Evolutionary conservation across 2,888 invertebrate species (phyloP).

Genomic region (Brachyptera putata): DNA sequence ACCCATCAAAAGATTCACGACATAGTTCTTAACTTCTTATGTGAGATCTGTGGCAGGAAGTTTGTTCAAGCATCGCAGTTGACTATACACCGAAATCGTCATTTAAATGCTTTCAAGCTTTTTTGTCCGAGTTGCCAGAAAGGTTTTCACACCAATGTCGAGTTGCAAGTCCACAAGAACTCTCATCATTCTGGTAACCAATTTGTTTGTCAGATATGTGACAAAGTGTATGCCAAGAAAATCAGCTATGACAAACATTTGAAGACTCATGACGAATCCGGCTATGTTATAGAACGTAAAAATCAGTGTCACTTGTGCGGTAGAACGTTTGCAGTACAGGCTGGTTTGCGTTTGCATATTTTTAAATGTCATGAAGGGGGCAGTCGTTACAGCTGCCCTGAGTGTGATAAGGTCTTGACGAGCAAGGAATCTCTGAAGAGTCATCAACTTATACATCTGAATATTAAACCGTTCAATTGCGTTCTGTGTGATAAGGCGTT

Average conservation of each 20-base stretch:
- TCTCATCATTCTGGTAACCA: constrained; percentile 24
- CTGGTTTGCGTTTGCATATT: constrained; percentile 38
- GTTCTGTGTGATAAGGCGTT: constrained; percentile 37
- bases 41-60: constrained; percentile 38
- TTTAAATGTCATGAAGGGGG: constrained; percentile 40
- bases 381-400: constrained; percentile 38
- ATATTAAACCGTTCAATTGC: constrained; percentile 36
- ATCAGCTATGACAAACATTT: constrained; percentile 10
- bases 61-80: constrained; percentile 7
- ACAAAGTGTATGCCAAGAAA: constrained; percentile 24
- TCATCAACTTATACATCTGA: constrained; percentile 39
- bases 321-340: constrained; percentile 40
- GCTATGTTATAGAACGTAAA: not conserved
- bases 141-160: constrained; percentile 36
- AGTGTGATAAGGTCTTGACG: constrained; percentile 39
- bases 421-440: constrained; percentile 37
- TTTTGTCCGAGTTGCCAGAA: constrained; percentile 31
- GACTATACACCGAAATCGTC: constrained; percentile 12
- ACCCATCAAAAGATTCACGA: constrained; percentile 41
- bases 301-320: constrained; percentile 40
- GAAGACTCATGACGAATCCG: not conserved
- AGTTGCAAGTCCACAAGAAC: constrained; percentile 35
- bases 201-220: constrained; percentile 28
- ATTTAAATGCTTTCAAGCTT: constrained; percentile 9
- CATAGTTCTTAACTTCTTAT: constrained; percentile 36